These are phyloP conservation scores for Chaitophorus viminalis DNA, from an alignment of 2,888 invertebrate genomes.

Conservation along the genomic window DNA sequence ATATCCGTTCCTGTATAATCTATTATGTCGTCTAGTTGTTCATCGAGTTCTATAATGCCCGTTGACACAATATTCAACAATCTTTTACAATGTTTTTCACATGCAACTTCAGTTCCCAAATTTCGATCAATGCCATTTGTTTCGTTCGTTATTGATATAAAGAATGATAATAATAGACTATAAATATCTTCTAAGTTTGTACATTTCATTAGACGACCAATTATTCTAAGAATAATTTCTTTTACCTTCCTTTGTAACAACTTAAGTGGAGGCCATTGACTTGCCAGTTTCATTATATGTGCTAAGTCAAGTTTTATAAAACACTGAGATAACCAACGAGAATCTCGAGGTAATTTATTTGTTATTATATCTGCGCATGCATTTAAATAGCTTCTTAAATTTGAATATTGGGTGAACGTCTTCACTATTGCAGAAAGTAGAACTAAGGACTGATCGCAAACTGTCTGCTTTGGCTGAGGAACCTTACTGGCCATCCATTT, in stretches of 20 bases:
- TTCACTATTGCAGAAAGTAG: slow-evolving; percentile 7
- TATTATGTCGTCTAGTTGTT: background rate
- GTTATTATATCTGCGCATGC: slow-evolving; percentile 8
- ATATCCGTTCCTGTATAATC: background rate
- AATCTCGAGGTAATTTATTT: background rate
- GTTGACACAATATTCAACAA: slow-evolving; percentile 2
- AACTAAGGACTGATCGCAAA: slow-evolving; percentile 1
- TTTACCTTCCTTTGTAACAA: background rate
- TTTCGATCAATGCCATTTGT: slow-evolving; percentile 3
- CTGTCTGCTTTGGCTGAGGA: background rate
- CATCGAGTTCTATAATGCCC: background rate
- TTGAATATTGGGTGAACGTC: slow-evolving; percentile 28
- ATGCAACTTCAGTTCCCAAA: background rate
- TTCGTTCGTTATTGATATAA: background rate
- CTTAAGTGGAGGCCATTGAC: background rate
- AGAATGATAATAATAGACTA: background rate
- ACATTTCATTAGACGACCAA: background rate
- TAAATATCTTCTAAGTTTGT: background rate
- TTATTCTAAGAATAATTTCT: slow-evolving; percentile 4
- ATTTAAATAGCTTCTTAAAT: background rate
- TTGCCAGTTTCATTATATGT: slow-evolving; percentile 18
- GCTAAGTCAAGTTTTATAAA: background rate
- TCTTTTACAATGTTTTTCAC: background rate
- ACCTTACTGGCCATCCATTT: background rate
- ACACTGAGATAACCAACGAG: slow-evolving; percentile 1